phyloP scores from a whole-genome alignment of 2,888 invertebrate genomes.

The Myopa tessellatipennis region DNA sequence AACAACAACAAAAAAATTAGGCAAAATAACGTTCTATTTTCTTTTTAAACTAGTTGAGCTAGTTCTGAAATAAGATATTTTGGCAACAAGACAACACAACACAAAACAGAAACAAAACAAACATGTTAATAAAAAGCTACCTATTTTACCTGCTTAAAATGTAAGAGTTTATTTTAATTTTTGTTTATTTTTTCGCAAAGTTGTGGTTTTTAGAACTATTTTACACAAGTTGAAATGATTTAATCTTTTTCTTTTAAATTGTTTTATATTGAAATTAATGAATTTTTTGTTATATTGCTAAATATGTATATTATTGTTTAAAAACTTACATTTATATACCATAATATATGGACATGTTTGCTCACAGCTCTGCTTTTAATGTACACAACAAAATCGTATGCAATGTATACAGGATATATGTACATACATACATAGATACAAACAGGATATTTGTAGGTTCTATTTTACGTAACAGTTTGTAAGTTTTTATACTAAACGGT shows the following conservation, averaged over 20 bases:
- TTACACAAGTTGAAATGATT: neutral
- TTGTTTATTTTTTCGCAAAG: neutral
- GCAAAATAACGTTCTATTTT: constrained; percentile 28
- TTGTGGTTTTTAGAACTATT: neutral
- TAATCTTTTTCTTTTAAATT: constrained; percentile 30
- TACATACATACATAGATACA: no score
- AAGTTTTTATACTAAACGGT: constrained; percentile 28
- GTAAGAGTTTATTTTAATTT: constrained; percentile 49
- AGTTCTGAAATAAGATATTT: neutral
- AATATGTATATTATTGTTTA: constrained; percentile 19
- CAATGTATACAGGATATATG: no score
- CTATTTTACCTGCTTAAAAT: constrained; percentile 65
- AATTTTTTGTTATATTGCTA: constrained; percentile 4
- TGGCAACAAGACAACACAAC: neutral
- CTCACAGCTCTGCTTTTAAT: no score
- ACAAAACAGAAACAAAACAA: neutral
- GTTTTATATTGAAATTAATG: constrained; percentile 21
- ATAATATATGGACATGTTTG: no score
- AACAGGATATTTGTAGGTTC: no score
- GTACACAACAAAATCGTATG: no score
- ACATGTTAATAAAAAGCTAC: constrained; percentile 57
- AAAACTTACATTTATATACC: neutral
- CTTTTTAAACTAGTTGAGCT: constrained; percentile 1
- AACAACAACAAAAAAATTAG: constrained; percentile 13
- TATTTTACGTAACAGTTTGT: neutral